Conservation (phyloP, 2,888 invertebrate species). For the Watsonalla cultraria region DNA sequence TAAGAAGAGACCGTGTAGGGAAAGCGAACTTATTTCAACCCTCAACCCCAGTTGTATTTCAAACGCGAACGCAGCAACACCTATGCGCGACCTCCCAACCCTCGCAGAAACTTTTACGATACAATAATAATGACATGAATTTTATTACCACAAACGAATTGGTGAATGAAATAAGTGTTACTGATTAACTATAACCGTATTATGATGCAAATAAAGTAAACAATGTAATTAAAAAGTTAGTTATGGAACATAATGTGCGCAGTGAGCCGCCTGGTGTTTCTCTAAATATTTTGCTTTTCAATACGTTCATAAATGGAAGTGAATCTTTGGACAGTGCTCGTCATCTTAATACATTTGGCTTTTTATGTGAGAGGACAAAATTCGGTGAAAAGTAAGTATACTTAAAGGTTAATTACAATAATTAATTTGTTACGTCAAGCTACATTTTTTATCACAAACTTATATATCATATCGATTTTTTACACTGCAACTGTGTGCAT, state of each 20-base stretch:
- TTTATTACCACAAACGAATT: background rate
- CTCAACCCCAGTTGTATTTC: conserved; percentile 42
- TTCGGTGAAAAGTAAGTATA: conserved; percentile 49
- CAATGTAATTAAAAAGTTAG: conserved; percentile 29
- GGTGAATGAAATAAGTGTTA: conserved; percentile 12
- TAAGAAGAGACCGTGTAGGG: conserved; percentile 18
- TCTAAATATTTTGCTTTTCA: conserved; percentile 41
- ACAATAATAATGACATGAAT: background rate
- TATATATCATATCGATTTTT: too few species aligned
- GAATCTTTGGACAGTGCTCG: conserved; percentile 56
- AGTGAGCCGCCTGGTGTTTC: conserved; percentile 34
- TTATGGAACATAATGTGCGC: conserved; percentile 63
- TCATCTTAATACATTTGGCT: conserved; percentile 46
- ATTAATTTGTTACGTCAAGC: too few species aligned
- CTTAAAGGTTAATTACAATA: background rate
- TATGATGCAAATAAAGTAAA: conserved; percentile 4
- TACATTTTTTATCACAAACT: too few species aligned
- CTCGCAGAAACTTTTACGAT: conserved; percentile 46
- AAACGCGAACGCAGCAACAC: conserved; percentile 31
- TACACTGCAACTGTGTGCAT: background rate
- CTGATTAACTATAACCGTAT: conserved; percentile 1
- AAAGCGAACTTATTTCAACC: conserved; percentile 44
- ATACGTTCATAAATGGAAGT: conserved; percentile 71
- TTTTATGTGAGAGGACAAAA: conserved; percentile 45
- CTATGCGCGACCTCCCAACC: conserved; percentile 15